phyloP scores from a whole-genome alignment of 2,888 invertebrate species.

The Operophtera brumata region DNA sequence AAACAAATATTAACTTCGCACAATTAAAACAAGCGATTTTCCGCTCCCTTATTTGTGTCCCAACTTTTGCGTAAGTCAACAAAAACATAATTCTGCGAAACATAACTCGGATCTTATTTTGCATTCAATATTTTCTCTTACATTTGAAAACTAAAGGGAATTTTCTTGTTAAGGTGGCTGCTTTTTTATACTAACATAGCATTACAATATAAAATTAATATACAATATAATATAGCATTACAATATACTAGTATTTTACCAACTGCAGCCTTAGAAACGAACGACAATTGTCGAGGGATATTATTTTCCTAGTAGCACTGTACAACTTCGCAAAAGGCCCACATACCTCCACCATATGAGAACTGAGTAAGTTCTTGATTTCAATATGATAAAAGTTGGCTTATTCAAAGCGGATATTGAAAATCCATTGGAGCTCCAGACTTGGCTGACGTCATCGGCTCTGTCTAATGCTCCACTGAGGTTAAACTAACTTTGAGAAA shows the following conservation, averaged over 20 bases:
- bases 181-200: too few relatives aligned
- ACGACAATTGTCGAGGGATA: too few relatives aligned
- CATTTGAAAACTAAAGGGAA: conserved; percentile 6
- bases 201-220: too few relatives aligned
- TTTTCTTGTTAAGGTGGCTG: neutral
- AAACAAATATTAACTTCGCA: conserved; percentile 12
- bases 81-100: conserved; percentile 9
- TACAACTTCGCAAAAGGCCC: neutral
- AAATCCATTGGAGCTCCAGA: conserved; percentile 25
- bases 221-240: too few relatives aligned
- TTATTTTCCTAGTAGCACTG: too few relatives aligned
- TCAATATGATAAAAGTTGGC: conserved; percentile 14
- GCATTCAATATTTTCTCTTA: conserved; percentile 15
- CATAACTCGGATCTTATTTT: conserved; percentile 10
- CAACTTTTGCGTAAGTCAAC: conserved; percentile 21
- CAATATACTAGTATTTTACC: too few relatives aligned
- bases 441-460: conserved; percentile 20
- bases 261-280: too few relatives aligned
- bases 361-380: neutral
- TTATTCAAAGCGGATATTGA: conserved; percentile 24
- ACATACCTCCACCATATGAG: neutral
- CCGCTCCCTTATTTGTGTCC: conserved; percentile 11
- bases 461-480: conserved; percentile 16
- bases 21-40: conserved; percentile 18
- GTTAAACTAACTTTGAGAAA: conserved; percentile 17